Conservation (phyloP, 2,113 vertebrate genomes). For the Platichthys stellatus region DNA sequence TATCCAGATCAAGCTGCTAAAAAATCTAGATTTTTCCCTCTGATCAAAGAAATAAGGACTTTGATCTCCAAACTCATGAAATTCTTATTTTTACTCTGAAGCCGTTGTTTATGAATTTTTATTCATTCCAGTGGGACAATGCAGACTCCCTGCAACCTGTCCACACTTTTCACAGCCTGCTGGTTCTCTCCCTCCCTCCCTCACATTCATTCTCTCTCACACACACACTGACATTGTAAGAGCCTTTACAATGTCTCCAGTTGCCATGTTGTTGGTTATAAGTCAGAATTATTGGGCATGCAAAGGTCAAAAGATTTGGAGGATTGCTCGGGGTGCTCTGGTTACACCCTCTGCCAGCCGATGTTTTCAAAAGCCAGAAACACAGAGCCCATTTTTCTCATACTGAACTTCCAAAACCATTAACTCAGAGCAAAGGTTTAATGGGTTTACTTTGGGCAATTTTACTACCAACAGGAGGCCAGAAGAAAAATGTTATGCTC, state of each 20-base stretch:
- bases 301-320: slow-evolving; percentile 54
- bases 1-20: too few species aligned
- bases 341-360: background rate
- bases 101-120: background rate
- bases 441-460: too few species aligned
- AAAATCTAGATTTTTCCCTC: too few species aligned
- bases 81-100: too few species aligned
- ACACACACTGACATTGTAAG: slow-evolving; percentile 21
- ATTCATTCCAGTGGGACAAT: background rate
- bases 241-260: slow-evolving; percentile 20
- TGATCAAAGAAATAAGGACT: too few species aligned
- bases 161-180: too few species aligned
- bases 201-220: slow-evolving; percentile 20
- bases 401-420: slow-evolving; percentile 6
- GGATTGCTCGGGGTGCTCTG: slow-evolving; percentile 6
- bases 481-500: too few species aligned
- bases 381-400: background rate
- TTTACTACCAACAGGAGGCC: too few species aligned
- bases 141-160: background rate
- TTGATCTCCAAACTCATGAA: too few species aligned
- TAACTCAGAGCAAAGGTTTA: too few species aligned
- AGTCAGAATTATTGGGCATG: slow-evolving; percentile 36
- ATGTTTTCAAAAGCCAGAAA: slow-evolving; percentile 24
- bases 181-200: background rate
- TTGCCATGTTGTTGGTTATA: slow-evolving; percentile 21